These are phyloP conservation scores for Rhyacichthys aspro DNA, from an alignment of 2,797 vertebrate genomes.

Conservation along the genomic window DNA sequence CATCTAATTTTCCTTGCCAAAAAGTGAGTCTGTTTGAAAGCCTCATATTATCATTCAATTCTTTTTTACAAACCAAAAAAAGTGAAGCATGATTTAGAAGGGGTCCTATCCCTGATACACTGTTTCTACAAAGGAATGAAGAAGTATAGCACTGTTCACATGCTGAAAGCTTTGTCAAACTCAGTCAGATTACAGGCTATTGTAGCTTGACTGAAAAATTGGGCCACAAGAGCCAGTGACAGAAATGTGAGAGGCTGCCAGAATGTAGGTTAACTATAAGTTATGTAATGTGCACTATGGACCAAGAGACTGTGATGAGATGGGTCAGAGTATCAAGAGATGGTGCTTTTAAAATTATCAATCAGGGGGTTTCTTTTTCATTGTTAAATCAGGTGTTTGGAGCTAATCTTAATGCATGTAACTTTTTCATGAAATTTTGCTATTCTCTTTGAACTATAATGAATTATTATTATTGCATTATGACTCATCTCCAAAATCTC, in stretches of 20 bases:
- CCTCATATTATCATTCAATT: neutral
- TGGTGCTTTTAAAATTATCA: conserved; percentile 1
- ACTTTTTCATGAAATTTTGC: neutral
- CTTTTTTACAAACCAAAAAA: conserved; percentile 4
- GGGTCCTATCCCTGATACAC: conserved; percentile 22
- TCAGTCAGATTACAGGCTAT: conserved; percentile 71
- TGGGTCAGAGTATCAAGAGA: conserved; percentile 15
- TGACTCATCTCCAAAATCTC: conserved; percentile 32
- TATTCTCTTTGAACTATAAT: conserved; percentile 8
- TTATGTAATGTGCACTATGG: conserved; percentile 65
- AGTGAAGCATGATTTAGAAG: conserved; percentile 17
- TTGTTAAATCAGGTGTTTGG: neutral
- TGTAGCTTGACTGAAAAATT: conserved; percentile 64
- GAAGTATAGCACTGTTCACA: conserved; percentile 43
- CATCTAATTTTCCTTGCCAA: conserved; percentile 1
- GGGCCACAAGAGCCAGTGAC: conserved; percentile 63
- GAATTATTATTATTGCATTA: conserved; percentile 3
- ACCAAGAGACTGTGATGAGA: conserved; percentile 26
- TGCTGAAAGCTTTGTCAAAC: conserved; percentile 55
- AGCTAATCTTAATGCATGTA: conserved; percentile 5
- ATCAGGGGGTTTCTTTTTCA: neutral
- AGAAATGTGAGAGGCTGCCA: conserved; percentile 71
- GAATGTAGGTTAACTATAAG: conserved; percentile 71
- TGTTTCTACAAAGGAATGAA: conserved; percentile 16
- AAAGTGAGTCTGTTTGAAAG: neutral